phyloP scores from a whole-genome alignment of 2,888 invertebrate species.

The Sepioteuthis lessoniana region DNA sequence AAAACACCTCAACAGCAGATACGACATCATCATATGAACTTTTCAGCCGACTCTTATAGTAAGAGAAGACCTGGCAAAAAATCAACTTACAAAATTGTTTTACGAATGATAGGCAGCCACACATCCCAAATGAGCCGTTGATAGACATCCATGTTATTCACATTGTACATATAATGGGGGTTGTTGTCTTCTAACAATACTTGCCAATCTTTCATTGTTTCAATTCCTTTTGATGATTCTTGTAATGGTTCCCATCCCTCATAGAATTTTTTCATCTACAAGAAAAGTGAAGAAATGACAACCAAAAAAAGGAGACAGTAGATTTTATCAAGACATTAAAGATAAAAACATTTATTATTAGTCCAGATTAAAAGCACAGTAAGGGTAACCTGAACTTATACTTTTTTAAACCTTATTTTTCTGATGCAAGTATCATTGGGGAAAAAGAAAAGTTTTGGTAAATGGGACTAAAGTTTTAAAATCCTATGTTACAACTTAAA shows the following conservation, averaged over 20 bases:
- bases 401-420: too few relatives aligned
- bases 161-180: slow-evolving; percentile 58
- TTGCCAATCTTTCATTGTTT: slow-evolving; percentile 75
- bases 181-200: slow-evolving; percentile 73
- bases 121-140: slow-evolving; percentile 91
- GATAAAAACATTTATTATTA: too few relatives aligned
- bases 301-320: neutral
- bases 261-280: slow-evolving; percentile 81
- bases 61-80: too few relatives aligned
- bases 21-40: too few relatives aligned
- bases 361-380: too few relatives aligned
- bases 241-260: slow-evolving; percentile 85
- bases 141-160: slow-evolving; percentile 79
- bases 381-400: too few relatives aligned
- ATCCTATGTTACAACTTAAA: too few relatives aligned
- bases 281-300: neutral
- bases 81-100: slow-evolving; percentile 82
- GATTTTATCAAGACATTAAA: neutral
- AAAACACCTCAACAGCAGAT: too few relatives aligned
- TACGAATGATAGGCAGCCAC: slow-evolving; percentile 88
- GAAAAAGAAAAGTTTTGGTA: too few relatives aligned
- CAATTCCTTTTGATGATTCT: slow-evolving; percentile 73
- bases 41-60: too few relatives aligned
- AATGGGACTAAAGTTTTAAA: too few relatives aligned
- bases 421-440: too few relatives aligned